phyloP scores from a whole-genome alignment of 2,888 invertebrate genomes.

The Epistrophe eligans region DNA sequence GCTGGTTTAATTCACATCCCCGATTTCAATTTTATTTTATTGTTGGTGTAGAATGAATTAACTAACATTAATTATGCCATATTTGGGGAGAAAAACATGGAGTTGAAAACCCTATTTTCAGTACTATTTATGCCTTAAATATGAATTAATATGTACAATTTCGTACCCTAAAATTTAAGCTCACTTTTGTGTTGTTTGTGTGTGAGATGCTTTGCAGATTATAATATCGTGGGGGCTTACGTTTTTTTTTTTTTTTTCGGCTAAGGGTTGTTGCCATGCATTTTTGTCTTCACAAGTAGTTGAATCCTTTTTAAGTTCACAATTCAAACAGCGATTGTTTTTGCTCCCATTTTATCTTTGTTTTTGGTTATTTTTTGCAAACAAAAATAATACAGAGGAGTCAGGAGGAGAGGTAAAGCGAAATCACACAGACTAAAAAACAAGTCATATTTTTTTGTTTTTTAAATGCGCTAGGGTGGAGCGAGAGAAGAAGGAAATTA shows the following conservation, averaged over 20 bases:
- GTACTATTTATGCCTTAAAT: conserved; percentile 58
- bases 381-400: conserved; percentile 44
- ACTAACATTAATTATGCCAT: conserved; percentile 57
- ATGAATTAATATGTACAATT: conserved; percentile 60
- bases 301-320: conserved; percentile 62
- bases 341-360: conserved; percentile 47
- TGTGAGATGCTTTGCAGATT: conserved; percentile 40
- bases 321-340: conserved; percentile 52
- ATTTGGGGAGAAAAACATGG: not conserved
- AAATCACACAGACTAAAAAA: conserved; percentile 52
- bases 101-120: conserved; percentile 56
- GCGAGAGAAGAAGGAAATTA: conserved; percentile 42
- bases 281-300: conserved; percentile 60
- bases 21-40: conserved; percentile 33
- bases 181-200: conserved; percentile 12
- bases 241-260: too few relatives aligned
- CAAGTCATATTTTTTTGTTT: conserved; percentile 6
- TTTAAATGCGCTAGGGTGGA: not conserved
- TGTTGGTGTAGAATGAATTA: conserved; percentile 49
- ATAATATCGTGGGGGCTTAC: not conserved
- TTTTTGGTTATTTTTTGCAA: conserved; percentile 26
- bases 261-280: conserved; percentile 49
- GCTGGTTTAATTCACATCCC: conserved; percentile 43
- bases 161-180: conserved; percentile 21
- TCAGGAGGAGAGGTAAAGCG: conserved; percentile 4